These are phyloP conservation scores for Apostichopus parvimensis DNA, from an alignment of 35 echinoderm and acorn worm species.

Conservation along the genomic window DNA sequence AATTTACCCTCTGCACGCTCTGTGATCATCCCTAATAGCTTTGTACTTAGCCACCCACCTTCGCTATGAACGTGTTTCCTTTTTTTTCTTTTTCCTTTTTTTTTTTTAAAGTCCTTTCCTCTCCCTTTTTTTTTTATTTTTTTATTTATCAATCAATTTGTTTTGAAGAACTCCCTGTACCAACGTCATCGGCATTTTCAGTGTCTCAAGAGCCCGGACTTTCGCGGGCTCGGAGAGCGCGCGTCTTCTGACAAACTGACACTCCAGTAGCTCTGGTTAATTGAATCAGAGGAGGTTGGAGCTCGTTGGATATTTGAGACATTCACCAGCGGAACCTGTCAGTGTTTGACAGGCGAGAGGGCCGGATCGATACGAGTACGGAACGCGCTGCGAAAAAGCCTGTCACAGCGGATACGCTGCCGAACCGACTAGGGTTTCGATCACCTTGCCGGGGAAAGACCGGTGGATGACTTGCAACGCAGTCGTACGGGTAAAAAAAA, in stretches of 20 bases:
- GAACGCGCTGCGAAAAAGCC: slow-evolving; percentile 53
- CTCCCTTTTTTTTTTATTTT: not conserved
- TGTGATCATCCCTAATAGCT: slow-evolving; percentile 42
- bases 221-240: slow-evolving; percentile 40
- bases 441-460: not conserved
- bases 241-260: slow-evolving; percentile 37
- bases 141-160: slow-evolving; percentile 52
- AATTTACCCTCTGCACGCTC: slow-evolving; percentile 33
- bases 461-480: slow-evolving; percentile 34
- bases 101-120: not conserved
- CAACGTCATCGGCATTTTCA: slow-evolving; percentile 36
- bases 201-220: slow-evolving; percentile 44
- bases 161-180: slow-evolving; percentile 46
- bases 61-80: slow-evolving; percentile 13
- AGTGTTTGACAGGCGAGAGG: slow-evolving; percentile 57
- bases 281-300: slow-evolving; percentile 43
- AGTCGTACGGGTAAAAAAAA: not conserved
- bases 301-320: slow-evolving; percentile 52
- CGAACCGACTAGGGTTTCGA: slow-evolving; percentile 41
- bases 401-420: slow-evolving; percentile 47
- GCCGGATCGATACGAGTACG: slow-evolving; percentile 54
- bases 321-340: slow-evolving; percentile 48
- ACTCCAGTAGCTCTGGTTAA: slow-evolving; percentile 51
- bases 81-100: not conserved
- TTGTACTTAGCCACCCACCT: slow-evolving; percentile 48